These are phyloP conservation scores for Eriocheir sinensis DNA, from an alignment of 1,140 invertebrate species.

Conservation along the genomic window DNA sequence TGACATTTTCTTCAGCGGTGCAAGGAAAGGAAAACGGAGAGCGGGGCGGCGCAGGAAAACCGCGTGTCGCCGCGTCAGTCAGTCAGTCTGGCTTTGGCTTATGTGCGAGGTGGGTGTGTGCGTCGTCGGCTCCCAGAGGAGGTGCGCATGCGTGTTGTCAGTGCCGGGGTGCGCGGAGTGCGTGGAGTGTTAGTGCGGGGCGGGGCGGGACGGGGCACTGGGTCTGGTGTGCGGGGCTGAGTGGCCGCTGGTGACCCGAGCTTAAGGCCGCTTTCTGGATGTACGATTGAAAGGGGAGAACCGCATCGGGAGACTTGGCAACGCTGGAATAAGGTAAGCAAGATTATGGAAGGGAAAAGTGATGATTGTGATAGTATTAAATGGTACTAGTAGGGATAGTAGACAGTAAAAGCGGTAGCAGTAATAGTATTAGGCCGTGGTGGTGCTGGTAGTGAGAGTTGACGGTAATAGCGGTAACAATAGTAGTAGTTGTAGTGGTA, in stretches of 20 bases:
- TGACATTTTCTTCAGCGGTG: neutral
- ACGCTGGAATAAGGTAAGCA: neutral
- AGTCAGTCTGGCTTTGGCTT: neutral
- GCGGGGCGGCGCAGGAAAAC: neutral
- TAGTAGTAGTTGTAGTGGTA: too few relatives aligned
- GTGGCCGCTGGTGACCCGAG: neutral
- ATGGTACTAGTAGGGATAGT: too few relatives aligned
- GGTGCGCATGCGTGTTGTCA: neutral
- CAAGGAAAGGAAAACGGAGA: conserved; percentile 9
- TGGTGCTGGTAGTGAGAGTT: too few relatives aligned
- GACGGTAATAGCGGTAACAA: too few relatives aligned
- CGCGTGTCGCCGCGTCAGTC: neutral
- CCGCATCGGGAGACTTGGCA: neutral
- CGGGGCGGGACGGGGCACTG: neutral
- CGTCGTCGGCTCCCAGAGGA: neutral
- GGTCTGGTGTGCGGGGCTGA: neutral
- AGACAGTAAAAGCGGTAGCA: too few relatives aligned
- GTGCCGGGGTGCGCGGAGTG: neutral
- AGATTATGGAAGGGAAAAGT: too few relatives aligned
- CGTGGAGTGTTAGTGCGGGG: too few relatives aligned
- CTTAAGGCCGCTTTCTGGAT: neutral
- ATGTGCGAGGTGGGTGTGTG: neutral
- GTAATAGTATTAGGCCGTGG: too few relatives aligned
- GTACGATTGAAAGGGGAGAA: neutral
- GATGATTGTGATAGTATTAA: too few relatives aligned